phyloP scores from a whole-genome alignment of 2,888 invertebrate species.

The Pammene aurita region DNA sequence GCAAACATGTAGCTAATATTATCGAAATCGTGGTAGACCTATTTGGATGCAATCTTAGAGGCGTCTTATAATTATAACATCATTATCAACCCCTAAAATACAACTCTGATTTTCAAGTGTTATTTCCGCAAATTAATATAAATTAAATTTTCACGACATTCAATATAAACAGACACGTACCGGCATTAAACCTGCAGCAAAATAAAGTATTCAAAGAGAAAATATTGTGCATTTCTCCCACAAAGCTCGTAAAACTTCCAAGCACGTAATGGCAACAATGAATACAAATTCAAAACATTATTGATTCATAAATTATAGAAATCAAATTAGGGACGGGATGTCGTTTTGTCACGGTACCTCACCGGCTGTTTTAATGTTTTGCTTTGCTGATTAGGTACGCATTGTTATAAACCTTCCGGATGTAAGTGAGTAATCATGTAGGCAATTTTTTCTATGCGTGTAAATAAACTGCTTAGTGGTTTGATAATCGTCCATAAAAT shows the following conservation, averaged over 20 bases:
- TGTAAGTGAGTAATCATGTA: background rate
- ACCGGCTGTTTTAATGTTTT: background rate
- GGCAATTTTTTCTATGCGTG: no score
- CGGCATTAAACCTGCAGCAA: slow-evolving; percentile 13
- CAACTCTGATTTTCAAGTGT: no score
- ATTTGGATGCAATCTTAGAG: no score
- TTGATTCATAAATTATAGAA: slow-evolving; percentile 40
- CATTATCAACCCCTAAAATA: no score
- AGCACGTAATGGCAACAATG: slow-evolving; percentile 40
- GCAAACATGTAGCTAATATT: no score
- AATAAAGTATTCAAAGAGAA: slow-evolving; percentile 32
- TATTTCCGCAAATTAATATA: background rate
- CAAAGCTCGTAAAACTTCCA: slow-evolving; percentile 36
- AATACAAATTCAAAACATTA: slow-evolving; percentile 41
- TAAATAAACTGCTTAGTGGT: no score
- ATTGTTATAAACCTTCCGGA: background rate
- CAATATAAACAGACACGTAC: slow-evolving; percentile 20
- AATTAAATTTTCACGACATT: background rate
- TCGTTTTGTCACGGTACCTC: slow-evolving; percentile 8
- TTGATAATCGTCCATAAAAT: no score
- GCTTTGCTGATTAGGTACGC: background rate
- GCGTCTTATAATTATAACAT: no score
- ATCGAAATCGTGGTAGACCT: no score
- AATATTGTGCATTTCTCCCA: slow-evolving; percentile 35
- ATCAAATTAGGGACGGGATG: slow-evolving; percentile 33